Evolutionary conservation across 2,113 vertebrate genomes (phyloP).

Genomic region (Oreocharis arfaki): DNA sequence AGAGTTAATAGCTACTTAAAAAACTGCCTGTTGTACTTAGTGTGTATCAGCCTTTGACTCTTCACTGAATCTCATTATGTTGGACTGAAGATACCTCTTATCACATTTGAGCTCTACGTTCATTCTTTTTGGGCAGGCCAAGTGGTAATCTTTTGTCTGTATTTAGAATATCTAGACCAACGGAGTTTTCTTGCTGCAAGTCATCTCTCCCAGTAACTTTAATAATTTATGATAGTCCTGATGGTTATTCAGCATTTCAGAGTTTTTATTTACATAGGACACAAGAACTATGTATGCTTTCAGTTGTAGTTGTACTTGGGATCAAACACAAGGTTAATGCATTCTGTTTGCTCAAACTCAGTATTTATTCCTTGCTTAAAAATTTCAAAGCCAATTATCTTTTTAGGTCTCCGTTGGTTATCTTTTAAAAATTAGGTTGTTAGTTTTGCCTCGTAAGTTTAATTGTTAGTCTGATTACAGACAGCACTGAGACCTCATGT

Average conservation of each 20-base stretch:
- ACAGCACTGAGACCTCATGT: background rate
- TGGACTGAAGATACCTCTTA: background rate
- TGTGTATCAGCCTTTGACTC: background rate
- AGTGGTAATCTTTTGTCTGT: background rate
- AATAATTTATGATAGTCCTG: background rate
- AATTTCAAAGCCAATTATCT: background rate
- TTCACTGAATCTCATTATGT: background rate
- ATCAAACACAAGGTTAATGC: background rate
- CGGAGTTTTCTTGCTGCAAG: background rate
- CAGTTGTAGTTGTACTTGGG: background rate
- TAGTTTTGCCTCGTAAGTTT: background rate
- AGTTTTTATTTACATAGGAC: background rate
- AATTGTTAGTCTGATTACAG: background rate
- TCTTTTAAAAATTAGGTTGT: background rate
- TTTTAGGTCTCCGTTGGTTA: background rate
- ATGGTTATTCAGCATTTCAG: background rate
- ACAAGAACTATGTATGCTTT: background rate
- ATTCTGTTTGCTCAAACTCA: background rate
- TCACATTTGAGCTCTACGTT: fast-evolving
- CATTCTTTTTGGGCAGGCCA: background rate
- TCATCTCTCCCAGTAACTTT: background rate
- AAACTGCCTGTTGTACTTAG: background rate
- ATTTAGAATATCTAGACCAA: background rate
- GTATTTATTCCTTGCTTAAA: background rate
- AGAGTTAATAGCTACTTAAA: background rate